Evolutionary conservation across 2,888 invertebrate species (phyloP).

Genomic region (Leptinotarsa peninsularis): DNA sequence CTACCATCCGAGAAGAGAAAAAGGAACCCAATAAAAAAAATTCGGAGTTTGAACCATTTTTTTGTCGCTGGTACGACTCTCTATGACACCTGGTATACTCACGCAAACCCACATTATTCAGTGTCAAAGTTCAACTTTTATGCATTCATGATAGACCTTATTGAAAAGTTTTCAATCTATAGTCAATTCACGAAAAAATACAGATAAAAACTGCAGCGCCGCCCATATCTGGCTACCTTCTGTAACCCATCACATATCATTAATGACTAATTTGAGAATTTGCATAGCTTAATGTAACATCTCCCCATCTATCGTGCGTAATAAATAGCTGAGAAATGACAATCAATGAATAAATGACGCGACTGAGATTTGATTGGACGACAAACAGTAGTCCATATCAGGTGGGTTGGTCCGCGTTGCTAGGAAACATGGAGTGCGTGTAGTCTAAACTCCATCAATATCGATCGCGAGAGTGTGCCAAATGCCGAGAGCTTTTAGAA

Average conservation of each 20-base stretch:
- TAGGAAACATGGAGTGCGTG: constrained; percentile 44
- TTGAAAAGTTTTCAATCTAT: no score
- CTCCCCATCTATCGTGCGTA: constrained; percentile 14
- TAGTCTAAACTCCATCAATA: constrained; percentile 31
- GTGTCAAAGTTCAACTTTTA: no score
- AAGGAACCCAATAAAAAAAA: no score
- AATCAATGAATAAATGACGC: constrained; percentile 53
- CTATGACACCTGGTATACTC: no score
- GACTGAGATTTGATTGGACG: constrained; percentile 53
- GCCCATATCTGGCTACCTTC: neutral
- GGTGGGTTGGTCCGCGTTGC: constrained; percentile 57
- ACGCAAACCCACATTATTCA: no score
- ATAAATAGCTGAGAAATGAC: constrained; percentile 41
- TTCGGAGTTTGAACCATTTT: no score
- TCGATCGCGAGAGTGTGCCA: constrained; percentile 36
- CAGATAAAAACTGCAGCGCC: no score
- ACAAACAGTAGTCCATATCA: constrained; percentile 54
- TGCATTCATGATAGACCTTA: no score
- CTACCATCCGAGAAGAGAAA: no score
- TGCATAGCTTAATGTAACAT: constrained; percentile 26
- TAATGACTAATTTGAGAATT: constrained; percentile 24
- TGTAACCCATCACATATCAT: neutral
- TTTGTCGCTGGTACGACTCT: no score
- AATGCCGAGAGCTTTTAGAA: constrained; percentile 15
- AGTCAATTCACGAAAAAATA: no score